Evolutionary conservation across 2,888 invertebrate species (phyloP), one percentile per base, ranked within the genome.

Genomic region (Fragum sueziense): DNA sequence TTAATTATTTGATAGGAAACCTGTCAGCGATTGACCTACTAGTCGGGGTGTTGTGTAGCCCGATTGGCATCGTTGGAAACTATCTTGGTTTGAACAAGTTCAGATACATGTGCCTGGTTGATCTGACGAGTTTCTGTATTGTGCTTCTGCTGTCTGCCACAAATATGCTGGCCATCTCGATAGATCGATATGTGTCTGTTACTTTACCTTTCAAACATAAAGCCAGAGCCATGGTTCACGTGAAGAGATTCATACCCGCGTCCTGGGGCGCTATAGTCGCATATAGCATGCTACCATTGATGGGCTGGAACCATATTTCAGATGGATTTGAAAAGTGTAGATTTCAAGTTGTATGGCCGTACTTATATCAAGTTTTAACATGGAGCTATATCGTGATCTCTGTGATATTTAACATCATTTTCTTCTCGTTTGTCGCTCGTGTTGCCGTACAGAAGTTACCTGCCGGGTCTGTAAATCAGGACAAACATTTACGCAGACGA

Each of bases 141-240:
- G 54, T 79, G 0, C 25, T 79, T n/a, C 41, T 78, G 2, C 52
- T 57, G 25, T 82, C 82, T 11, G 57, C 74, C 31, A 41, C 76
- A 14, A 76, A 31, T 14, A 79, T 79, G 74, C 41, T 82, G 25
- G 82, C 79, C 6, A 79, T 82, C 52, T 82, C 82, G 4, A 54
- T 71, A 2, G 82, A 82, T 31, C 52, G 82, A 34, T 82, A 74
- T 34, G 31, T 74, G n/a, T 76, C 82, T 9, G 76, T 82, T 20
- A 74, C 61, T 27, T 76, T 57, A 54, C 82, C 82, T 37, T 79
- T 73, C 71, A 70, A 74, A 68, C 76, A 82, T 37, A 57, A 76
- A 51, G 51, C 74, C 2, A 27, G 52, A 3, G 52, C 62, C 20
- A 73, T 73, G n/a, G 22, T 65, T 20, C 41, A 67, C 65, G 76